Base-by-base conservation (phyloP, 2,113 vertebrate genomes). In the Furnarius figulus region DNA sequence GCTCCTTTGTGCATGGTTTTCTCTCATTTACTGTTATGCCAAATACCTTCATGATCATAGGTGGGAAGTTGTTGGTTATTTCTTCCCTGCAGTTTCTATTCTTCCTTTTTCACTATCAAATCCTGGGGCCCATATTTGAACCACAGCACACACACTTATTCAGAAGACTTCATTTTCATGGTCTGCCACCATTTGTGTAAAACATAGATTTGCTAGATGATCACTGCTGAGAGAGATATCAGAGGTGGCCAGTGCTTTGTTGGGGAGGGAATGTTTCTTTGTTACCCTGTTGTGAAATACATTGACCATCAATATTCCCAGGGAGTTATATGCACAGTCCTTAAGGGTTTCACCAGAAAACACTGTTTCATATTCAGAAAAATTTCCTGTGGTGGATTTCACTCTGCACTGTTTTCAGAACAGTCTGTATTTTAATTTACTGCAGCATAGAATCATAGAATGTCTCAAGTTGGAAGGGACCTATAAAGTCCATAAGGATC, bases 41-140 rank as follows among this genome's bases (percentile, higher is more conserved):
- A 73, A 70, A 90, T 97, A 96, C 98, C 97, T 98, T 98, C 98
- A 98, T 97, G 96, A 98, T 98, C 97, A 97, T 86, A 95, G 95
- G 22, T 76, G 85, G 83, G 78, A 82, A 78, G 35, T 7, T 72
- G 12, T 8, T 30, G 20, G 8, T 0, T 52, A 0, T 22, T 35
- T 56, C 79, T 87, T 80, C 2, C 3, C 39, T 49, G 33, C 6
- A n/a, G 19, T 61, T 93, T 87, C 74, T 81, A 8, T 14, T 90
- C 27, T 63, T 61, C 39, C 16, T 74, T 89, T 72, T 72, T 76
- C 10, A 63, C 46, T 95, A 49, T 75, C 39, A 88, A 42, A 92
- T 91, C 68, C 23, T 73, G 72, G 8, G 82, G 24, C 49, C 37
- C 7, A 2, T 27, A 46, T 49, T 68, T 80, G 72, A 85, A 31